Conservation (phyloP, 2,797 vertebrate species). For the Pipistrellus pygmaeus region DNA sequence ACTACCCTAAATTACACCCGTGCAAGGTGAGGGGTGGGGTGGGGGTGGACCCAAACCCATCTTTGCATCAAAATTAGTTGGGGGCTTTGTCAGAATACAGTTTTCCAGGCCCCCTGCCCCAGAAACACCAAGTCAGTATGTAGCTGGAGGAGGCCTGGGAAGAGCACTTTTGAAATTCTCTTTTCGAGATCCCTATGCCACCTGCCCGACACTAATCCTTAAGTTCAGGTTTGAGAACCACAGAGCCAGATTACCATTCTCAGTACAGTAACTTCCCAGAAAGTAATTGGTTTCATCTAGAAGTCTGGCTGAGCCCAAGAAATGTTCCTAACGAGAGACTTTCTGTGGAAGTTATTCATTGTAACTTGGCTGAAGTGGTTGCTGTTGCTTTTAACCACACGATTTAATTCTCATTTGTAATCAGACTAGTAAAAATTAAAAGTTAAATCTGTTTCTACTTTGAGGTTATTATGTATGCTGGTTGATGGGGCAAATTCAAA, state of each 20-base stretch:
- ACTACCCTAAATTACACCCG: neutral
- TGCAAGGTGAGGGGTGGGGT: neutral
- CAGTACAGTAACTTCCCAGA: slow-evolving; percentile 8
- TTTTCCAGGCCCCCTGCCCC: neutral
- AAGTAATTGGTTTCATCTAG: slow-evolving; percentile 32
- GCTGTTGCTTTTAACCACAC: slow-evolving; percentile 35
- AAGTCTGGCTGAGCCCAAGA: neutral
- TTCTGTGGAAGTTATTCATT: slow-evolving; percentile 62
- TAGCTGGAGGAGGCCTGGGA: neutral
- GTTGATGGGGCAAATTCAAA: slow-evolving; percentile 8
- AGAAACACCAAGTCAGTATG: neutral
- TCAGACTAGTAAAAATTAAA: slow-evolving; percentile 30
- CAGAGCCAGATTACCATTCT: neutral
- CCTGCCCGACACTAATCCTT: neutral
- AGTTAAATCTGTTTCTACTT: slow-evolving; percentile 11
- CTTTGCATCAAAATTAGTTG: neutral
- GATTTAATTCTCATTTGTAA: slow-evolving; percentile 30
- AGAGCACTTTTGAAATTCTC: neutral
- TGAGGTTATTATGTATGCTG: neutral
- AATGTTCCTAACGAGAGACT: slow-evolving; percentile 34
- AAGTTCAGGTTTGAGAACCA: neutral
- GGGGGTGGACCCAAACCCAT: neutral
- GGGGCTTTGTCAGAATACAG: neutral
- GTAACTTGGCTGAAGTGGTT: slow-evolving; percentile 40
- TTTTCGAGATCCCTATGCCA: neutral